phyloP scores from a whole-genome alignment of 2,113 vertebrate genomes.

The Fregetta grallaria region DNA sequence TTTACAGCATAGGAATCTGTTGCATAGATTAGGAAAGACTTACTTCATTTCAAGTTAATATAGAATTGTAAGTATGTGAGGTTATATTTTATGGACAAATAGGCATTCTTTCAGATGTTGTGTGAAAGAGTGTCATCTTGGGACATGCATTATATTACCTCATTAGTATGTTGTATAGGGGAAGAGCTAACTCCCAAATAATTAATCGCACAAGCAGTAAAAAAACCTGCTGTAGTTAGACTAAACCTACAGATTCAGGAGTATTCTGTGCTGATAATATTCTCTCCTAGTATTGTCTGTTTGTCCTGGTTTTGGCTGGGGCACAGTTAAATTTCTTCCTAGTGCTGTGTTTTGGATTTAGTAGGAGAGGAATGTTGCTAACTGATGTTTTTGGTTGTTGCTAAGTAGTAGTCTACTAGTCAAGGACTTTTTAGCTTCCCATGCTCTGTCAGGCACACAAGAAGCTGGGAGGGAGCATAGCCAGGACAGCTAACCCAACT shows the following conservation, averaged over 20 bases:
- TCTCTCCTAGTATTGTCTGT: not conserved
- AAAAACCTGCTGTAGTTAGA: not conserved
- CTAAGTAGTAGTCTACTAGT: no score
- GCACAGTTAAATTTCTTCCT: no score
- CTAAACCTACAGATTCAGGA: not conserved
- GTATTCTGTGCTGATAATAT: not conserved
- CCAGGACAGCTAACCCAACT: no score
- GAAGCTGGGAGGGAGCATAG: no score
- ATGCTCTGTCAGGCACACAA: no score
- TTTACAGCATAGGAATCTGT: not conserved
- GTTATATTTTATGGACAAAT: not conserved
- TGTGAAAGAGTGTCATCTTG: not conserved
- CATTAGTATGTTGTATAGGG: not conserved
- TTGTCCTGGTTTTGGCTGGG: no score
- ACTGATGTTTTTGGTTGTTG: no score
- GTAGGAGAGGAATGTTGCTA: no score
- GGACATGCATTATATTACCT: not conserved
- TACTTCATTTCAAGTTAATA: not conserved
- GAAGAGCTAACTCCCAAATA: not conserved
- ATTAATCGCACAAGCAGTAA: not conserved
- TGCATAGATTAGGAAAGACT: not conserved
- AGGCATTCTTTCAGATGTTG: not conserved
- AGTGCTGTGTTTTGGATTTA: no score
- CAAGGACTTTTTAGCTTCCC: no score
- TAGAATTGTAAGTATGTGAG: not conserved